phyloP scores from a whole-genome alignment of 2,888 invertebrate species.

The Theretra japonica region DNA sequence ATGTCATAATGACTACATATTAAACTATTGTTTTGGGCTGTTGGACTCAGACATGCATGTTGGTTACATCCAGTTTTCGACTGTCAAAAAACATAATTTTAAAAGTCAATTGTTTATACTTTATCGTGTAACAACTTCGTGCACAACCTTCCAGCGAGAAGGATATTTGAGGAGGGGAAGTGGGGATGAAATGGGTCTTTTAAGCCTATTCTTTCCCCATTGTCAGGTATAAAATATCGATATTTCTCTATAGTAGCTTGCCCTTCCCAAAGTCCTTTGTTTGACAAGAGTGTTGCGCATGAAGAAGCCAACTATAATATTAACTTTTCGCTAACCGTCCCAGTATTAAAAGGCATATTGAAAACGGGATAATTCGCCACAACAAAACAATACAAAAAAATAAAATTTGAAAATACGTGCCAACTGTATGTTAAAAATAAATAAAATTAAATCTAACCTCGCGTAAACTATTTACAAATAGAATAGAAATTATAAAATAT shows the following conservation, averaged over 20 bases:
- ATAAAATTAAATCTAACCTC: slow-evolving; percentile 12
- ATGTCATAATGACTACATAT: background rate
- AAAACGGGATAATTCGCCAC: background rate
- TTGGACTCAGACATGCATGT: no score
- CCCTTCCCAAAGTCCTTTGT: no score
- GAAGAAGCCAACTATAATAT: no score
- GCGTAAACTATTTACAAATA: slow-evolving; percentile 16
- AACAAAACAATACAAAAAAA: background rate
- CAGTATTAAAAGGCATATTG: background rate
- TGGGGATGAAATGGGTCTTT: background rate
- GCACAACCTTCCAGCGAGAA: no score
- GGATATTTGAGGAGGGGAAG: no score
- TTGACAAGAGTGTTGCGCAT: no score
- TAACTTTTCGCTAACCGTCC: slow-evolving; percentile 1
- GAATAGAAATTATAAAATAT: slow-evolving; percentile 19
- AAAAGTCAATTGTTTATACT: no score
- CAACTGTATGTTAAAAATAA: background rate
- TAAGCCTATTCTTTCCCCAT: background rate
- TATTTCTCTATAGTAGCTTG: no score
- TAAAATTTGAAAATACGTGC: background rate
- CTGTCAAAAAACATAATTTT: no score
- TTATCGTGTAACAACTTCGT: no score
- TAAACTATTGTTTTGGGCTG: background rate
- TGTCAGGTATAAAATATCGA: no score
- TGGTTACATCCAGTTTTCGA: no score